These are phyloP conservation scores for Galbula dea DNA, from an alignment of 2,113 vertebrate species.

Conservation along the genomic window DNA sequence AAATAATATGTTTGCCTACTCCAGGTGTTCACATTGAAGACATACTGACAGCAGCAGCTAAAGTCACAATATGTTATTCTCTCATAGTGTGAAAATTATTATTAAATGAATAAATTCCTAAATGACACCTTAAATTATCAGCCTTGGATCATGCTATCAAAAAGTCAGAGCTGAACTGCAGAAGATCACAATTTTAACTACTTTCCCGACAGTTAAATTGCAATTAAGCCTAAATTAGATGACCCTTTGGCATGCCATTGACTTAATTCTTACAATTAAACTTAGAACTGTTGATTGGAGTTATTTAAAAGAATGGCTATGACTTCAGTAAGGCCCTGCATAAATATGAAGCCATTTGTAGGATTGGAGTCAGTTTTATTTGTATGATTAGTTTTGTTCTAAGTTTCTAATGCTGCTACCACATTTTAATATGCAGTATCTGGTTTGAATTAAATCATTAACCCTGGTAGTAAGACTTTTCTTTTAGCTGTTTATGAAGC, in stretches of 20 bases:
- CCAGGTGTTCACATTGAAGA: neutral
- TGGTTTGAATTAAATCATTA: neutral
- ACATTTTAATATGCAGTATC: neutral
- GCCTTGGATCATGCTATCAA: neutral
- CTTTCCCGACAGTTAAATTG: neutral
- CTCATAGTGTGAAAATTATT: constrained; percentile 41
- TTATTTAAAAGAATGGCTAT: neutral
- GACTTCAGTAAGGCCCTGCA: neutral
- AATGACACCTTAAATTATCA: constrained; percentile 41
- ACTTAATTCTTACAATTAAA: neutral
- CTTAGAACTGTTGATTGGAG: neutral
- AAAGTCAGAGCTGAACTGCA: constrained; percentile 4
- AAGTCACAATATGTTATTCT: constrained; percentile 9
- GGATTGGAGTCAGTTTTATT: neutral
- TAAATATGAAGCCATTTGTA: neutral
- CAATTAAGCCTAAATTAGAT: neutral
- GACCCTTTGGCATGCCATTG: neutral
- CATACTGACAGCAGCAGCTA: constrained; percentile 3
- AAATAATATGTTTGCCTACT: neutral
- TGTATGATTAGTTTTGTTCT: neutral
- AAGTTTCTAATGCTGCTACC: neutral
- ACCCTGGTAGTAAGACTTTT: neutral
- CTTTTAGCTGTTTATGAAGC: neutral
- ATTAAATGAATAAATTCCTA: constrained; percentile 24
- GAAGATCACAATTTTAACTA: constrained; percentile 34